phyloP scores from a whole-genome alignment of 1,140 invertebrate species.

The Andrena cerasifolii region DNA sequence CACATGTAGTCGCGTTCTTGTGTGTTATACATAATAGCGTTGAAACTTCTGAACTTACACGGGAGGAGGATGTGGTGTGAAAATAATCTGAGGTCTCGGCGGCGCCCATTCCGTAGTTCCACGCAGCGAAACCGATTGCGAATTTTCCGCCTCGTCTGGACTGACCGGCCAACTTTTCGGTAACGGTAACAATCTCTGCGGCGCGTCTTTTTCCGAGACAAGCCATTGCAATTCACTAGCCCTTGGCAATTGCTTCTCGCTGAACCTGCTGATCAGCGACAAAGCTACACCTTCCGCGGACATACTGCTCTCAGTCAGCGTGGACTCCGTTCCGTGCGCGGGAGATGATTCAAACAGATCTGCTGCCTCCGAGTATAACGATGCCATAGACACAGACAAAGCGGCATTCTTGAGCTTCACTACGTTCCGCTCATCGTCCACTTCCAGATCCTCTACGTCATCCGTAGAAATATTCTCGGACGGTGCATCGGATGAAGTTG shows the following conservation, averaged over 20 bases:
- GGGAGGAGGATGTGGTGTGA: conserved; percentile 88
- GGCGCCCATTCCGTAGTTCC: conserved; percentile 93
- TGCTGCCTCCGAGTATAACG: conserved; percentile 84
- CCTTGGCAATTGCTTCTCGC: conserved; percentile 89
- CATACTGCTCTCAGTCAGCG: conserved; percentile 78
- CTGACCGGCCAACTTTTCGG: conserved; percentile 87
- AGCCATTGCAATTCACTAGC: conserved; percentile 93
- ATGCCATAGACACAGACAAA: conserved; percentile 85
- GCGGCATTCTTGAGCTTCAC: conserved; percentile 77
- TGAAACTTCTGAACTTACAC: conserved; percentile 83
- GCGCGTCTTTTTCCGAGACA: conserved; percentile 90
- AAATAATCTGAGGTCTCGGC: conserved; percentile 92
- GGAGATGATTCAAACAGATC: conserved; percentile 77
- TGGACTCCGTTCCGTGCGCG: conserved; percentile 68
- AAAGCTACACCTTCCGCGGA: conserved; percentile 92
- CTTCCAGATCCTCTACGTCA: conserved; percentile 83
- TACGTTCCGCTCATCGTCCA: conserved; percentile 81
- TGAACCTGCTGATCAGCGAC: conserved; percentile 89
- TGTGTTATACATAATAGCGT: background rate
- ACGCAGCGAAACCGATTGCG: conserved; percentile 84
- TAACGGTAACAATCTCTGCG: conserved; percentile 89
- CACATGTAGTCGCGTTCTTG: background rate
- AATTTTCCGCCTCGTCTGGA: conserved; percentile 83
- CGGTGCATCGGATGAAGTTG: conserved; percentile 81
- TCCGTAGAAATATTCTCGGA: conserved; percentile 83